Percentiles rank a stretch among this genome's conserved stretches.
phyloP scores from a whole-genome alignment of 2,888 invertebrate species.

The Melanostoma scalare region DNA sequence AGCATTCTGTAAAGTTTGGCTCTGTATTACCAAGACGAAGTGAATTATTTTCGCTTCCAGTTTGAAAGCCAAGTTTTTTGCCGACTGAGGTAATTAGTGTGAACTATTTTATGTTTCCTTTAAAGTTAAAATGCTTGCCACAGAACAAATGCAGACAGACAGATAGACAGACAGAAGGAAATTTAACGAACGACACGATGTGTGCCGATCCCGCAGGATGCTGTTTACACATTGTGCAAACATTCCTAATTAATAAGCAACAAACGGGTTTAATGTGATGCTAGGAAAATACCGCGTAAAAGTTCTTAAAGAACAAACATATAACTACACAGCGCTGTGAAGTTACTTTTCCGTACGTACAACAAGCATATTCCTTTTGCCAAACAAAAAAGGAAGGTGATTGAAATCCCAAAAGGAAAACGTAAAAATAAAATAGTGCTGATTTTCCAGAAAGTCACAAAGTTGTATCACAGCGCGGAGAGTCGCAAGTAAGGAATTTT shows the following conservation, averaged over 20 bases:
- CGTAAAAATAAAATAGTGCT: too few relatives aligned
- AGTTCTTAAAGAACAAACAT: background rate
- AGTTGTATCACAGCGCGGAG: too few relatives aligned
- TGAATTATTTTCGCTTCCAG: conserved; percentile 48
- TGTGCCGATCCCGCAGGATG: background rate
- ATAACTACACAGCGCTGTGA: too few relatives aligned
- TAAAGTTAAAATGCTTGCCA: conserved; percentile 29
- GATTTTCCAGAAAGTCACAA: too few relatives aligned
- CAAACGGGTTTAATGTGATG: conserved; percentile 47
- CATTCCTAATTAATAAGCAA: conserved; percentile 51
- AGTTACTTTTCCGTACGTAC: too few relatives aligned
- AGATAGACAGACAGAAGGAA: background rate
- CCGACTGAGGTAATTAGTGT: conserved; percentile 53
- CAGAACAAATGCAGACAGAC: conserved; percentile 19
- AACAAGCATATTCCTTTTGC: conserved; percentile 10
- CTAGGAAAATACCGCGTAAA: conserved; percentile 33
- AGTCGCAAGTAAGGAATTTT: too few relatives aligned
- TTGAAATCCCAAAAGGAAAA: too few relatives aligned
- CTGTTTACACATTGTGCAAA: conserved; percentile 32
- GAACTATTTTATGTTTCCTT: conserved; percentile 8
- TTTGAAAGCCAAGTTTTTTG: conserved; percentile 33
- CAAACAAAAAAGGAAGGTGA: background rate
- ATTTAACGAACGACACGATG: too few relatives aligned
- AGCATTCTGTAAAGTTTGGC: too few relatives aligned
- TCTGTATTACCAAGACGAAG: background rate